Conservation (phyloP, 64 coral and sea anemone genomes). For the Astreopora myriophthalma region DNA sequence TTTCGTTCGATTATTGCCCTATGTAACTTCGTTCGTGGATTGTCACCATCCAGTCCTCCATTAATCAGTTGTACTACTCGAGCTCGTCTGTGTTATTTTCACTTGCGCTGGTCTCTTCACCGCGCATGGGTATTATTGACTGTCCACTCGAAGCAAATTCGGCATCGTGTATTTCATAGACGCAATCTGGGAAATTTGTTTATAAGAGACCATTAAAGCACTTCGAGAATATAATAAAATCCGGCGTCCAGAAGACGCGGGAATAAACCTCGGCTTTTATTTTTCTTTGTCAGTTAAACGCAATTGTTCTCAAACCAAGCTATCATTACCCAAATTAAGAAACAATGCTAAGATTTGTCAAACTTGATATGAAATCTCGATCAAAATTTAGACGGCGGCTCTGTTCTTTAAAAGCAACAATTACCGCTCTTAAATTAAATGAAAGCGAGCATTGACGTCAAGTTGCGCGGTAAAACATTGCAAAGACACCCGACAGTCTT, state of each 20-base stretch:
- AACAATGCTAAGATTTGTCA: neutral
- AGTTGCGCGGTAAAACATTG: neutral
- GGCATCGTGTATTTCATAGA: too few relatives aligned
- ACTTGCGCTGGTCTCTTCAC: too few relatives aligned
- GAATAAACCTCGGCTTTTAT: neutral
- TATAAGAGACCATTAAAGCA: neutral
- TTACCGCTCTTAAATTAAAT: neutral
- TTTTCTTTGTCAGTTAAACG: neutral
- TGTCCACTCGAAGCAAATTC: too few relatives aligned
- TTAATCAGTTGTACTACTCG: too few relatives aligned
- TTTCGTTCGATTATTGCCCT: too few relatives aligned
- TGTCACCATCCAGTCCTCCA: too few relatives aligned
- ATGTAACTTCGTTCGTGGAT: too few relatives aligned
- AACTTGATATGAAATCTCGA: neutral
- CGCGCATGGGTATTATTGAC: too few relatives aligned
- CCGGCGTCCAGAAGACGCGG: neutral
- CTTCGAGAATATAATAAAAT: neutral
- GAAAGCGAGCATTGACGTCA: neutral
- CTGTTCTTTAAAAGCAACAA: too few relatives aligned
- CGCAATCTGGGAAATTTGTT: too few relatives aligned
- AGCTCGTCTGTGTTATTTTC: too few relatives aligned
- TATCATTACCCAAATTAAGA: neutral
- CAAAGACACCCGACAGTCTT: neutral
- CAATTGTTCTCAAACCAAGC: too few relatives aligned
- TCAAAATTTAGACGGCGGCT: neutral